These are phyloP conservation scores for Cephus rjabovi DNA, from an alignment of 2,888 invertebrate genomes.

Conservation along the genomic window DNA sequence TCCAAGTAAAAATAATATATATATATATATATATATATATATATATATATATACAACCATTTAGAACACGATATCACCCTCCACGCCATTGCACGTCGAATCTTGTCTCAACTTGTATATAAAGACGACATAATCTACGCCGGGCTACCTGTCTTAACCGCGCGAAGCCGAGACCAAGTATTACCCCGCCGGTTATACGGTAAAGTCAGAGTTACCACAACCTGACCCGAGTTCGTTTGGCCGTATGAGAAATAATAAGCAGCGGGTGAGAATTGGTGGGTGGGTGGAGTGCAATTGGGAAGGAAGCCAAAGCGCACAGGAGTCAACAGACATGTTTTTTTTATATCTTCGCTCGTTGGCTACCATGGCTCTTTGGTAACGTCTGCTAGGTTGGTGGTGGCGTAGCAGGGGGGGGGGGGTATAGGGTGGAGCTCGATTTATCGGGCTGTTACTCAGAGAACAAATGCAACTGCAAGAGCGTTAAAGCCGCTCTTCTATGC, in stretches of 20 bases:
- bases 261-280: not conserved
- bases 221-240: not conserved
- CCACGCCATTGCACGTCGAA: not conserved
- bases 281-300: not conserved
- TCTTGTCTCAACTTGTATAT: not conserved
- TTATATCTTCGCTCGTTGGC: not conserved
- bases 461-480: not conserved
- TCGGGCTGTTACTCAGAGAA: not conserved
- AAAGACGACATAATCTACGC: not conserved
- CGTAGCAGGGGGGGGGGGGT: no score
- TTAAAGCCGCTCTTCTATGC: not conserved
- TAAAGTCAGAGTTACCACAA: not conserved
- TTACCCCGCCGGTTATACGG: not conserved
- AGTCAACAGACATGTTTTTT: not conserved
- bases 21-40: not conserved
- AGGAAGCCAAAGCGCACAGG: not conserved
- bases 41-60: not conserved
- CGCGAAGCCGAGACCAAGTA: not conserved
- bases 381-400: not conserved
- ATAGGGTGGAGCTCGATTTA: not conserved
- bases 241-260: not conserved
- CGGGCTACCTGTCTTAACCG: not conserved
- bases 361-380: not conserved
- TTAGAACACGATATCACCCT: not conserved
- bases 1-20: not conserved